Conservation (phyloP, 2,113 vertebrate genomes). For the Ifrita kowaldi region DNA sequence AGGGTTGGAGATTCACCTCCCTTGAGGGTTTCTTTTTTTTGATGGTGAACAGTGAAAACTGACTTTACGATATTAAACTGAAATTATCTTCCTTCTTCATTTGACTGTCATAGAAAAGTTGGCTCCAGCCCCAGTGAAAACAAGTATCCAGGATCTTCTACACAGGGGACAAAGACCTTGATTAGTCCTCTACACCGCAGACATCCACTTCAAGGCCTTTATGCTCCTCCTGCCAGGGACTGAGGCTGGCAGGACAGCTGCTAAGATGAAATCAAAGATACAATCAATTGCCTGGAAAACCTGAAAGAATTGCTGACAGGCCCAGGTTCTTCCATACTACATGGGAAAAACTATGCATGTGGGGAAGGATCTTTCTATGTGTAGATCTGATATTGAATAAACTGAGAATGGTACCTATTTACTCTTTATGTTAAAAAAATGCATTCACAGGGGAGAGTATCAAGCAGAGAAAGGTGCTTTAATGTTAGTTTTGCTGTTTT, state of each 20-base stretch:
- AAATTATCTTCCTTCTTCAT: not conserved
- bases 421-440: not conserved
- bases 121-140: not conserved
- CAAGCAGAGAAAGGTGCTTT: not conserved
- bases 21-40: not conserved
- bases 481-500: not conserved
- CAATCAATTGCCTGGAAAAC: not conserved
- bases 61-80: not conserved
- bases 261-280: not conserved
- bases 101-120: not conserved
- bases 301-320: not conserved
- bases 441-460: not conserved
- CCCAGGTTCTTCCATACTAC: not conserved
- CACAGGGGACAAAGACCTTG: not conserved
- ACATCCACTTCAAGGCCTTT: not conserved
- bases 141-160: not conserved
- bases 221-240: not conserved
- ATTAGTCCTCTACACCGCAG: not conserved
- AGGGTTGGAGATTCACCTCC: not conserved
- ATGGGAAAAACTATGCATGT: fast-evolving
- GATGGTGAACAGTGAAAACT: not conserved
- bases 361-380: not conserved
- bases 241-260: not conserved
- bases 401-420: not conserved
- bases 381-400: not conserved